A percentile compares a stretch with the other conserved stretches of the same genome.
Conservation (phyloP, 1,140 invertebrate genomes). For the Drosophila rufa region DNA sequence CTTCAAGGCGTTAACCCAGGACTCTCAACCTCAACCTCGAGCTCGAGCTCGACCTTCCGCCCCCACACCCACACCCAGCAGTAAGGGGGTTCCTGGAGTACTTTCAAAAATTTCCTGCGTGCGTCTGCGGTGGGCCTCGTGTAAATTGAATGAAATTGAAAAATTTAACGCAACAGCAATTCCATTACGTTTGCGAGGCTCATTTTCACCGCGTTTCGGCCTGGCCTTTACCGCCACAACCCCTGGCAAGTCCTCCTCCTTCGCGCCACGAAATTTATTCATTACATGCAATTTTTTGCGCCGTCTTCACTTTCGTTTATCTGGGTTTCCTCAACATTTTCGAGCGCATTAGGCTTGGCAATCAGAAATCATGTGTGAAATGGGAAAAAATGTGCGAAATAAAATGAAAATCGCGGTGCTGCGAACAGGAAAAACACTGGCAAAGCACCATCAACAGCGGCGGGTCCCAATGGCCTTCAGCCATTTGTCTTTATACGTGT, state of each 20-base stretch:
- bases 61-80: not conserved
- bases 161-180: constrained; percentile 82
- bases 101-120: constrained; percentile 72
- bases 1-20: constrained; percentile 52
- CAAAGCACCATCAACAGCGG: constrained; percentile 53
- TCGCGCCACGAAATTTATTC: constrained; percentile 73
- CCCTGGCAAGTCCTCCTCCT: not conserved
- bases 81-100: constrained; percentile 21
- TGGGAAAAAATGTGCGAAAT: constrained; percentile 72
- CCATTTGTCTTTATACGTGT: constrained; percentile 44
- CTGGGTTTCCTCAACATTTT: constrained; percentile 65
- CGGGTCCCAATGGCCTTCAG: constrained; percentile 41
- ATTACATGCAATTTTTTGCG: constrained; percentile 82
- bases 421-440: constrained; percentile 46
- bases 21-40: constrained; percentile 5
- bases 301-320: constrained; percentile 80
- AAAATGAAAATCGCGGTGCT: constrained; percentile 76
- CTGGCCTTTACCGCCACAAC: constrained; percentile 11
- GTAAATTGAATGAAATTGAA: constrained; percentile 84
- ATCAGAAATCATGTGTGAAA: constrained; percentile 84
- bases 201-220: constrained; percentile 74
- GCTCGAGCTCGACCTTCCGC: not conserved
- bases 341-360: constrained; percentile 78
- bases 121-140: constrained; percentile 69
- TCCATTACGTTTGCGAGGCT: constrained; percentile 80